Conservation (phyloP, 2,888 invertebrate species). For the Temnothorax unifasciatus region DNA sequence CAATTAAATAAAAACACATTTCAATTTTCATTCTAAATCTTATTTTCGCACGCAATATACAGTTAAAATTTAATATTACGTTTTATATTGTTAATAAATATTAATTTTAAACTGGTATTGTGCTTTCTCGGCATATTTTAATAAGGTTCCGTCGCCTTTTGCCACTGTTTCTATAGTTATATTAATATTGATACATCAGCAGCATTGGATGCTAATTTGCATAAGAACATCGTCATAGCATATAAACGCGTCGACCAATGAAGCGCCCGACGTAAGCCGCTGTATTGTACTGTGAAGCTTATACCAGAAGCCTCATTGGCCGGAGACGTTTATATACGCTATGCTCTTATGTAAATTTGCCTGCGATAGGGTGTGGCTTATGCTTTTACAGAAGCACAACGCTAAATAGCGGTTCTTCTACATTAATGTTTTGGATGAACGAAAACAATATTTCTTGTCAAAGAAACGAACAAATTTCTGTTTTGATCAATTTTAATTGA, state of each 20-base stretch:
- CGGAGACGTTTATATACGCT: conserved; percentile 45
- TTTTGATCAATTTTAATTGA: not conserved
- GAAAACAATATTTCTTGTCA: not conserved
- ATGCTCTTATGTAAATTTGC: conserved; percentile 55
- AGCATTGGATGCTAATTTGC: conserved; percentile 44
- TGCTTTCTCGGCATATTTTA: conserved; percentile 21
- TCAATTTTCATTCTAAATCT: not conserved
- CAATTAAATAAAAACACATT: not conserved
- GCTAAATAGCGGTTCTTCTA: conserved; percentile 13
- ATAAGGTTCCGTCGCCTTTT: conserved; percentile 4
- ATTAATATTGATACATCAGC: conserved; percentile 56
- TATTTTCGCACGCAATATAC: not conserved
- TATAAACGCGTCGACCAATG: conserved; percentile 52
- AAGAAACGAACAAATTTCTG: not conserved
- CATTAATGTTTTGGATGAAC: not conserved
- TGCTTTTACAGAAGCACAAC: conserved; percentile 41
- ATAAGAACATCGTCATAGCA: conserved; percentile 50
- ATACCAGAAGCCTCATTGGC: conserved; percentile 48
- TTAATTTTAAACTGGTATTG: conserved; percentile 29
- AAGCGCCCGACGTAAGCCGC: conserved; percentile 44
- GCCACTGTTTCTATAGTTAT: conserved; percentile 43
- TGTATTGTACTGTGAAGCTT: conserved; percentile 51
- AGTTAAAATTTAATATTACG: not conserved
- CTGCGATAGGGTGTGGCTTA: conserved; percentile 30
- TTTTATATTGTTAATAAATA: conserved; percentile 5